Evolutionary conservation across 2,888 invertebrate species (phyloP).

Genomic region (Germaria angustata): DNA sequence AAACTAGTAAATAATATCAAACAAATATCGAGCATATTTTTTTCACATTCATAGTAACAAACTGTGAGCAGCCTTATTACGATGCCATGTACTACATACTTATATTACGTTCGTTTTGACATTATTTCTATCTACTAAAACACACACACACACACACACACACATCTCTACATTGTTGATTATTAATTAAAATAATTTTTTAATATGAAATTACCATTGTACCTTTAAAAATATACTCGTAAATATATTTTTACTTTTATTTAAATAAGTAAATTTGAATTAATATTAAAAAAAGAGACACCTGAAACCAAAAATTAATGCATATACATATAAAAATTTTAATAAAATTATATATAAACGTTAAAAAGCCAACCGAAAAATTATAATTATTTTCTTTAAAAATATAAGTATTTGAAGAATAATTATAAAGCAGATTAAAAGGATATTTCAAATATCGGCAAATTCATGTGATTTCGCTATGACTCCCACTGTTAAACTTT

Average conservation of each 20-base stretch:
- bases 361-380: no score
- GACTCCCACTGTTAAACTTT: no score
- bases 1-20: no score
- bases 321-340: not conserved
- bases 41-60: no score
- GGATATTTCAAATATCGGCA: no score
- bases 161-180: not conserved
- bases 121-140: not conserved
- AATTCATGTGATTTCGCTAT: no score
- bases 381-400: no score
- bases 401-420: no score
- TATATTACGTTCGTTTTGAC: not conserved
- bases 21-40: no score
- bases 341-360: not conserved
- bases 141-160: not conserved
- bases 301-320: not conserved
- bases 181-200: not conserved
- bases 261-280: not conserved
- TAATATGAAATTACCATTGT: not conserved
- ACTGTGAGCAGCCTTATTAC: slow-evolving; percentile 1
- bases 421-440: no score
- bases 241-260: not conserved
- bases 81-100: not conserved
- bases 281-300: not conserved
- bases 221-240: no score